Percentiles rank a stretch among this genome's conserved stretches.
Conservation (phyloP, 2,888 invertebrate genomes). For the Diarsia rubi region DNA sequence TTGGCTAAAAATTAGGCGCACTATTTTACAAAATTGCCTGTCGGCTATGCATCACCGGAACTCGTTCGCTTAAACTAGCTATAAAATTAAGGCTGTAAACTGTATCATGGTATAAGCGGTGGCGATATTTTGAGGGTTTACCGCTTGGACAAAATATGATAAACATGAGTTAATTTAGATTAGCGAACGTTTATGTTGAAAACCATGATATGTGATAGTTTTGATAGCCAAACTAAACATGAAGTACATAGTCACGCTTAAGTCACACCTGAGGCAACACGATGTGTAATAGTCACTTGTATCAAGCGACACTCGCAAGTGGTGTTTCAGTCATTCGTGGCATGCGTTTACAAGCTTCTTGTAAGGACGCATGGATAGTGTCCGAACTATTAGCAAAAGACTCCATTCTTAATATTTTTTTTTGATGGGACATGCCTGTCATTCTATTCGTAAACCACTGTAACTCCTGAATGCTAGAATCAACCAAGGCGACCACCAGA, state of each 20-base stretch:
- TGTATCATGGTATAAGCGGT: neutral
- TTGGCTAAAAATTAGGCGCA: slow-evolving; percentile 63
- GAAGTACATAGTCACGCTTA: too few species aligned
- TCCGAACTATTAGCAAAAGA: neutral
- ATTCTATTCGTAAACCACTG: too few species aligned
- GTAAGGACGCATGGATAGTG: neutral
- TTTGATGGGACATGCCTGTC: too few species aligned
- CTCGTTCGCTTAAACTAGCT: slow-evolving; percentile 61
- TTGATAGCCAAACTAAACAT: too few species aligned
- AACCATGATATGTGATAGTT: too few species aligned
- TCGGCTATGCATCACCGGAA: slow-evolving; percentile 66
- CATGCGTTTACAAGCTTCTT: neutral
- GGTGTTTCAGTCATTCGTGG: neutral
- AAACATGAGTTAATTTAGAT: neutral
- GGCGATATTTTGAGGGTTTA: slow-evolving; percentile 1
- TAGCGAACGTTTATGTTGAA: neutral
- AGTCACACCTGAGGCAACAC: neutral
- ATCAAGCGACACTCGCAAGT: neutral
- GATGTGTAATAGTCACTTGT: neutral
- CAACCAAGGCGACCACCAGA: too few species aligned
- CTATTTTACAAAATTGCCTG: slow-evolving; percentile 67
- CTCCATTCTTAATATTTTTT: neutral
- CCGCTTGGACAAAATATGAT: neutral
- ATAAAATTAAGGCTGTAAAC: slow-evolving; percentile 58
- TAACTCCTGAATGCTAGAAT: too few species aligned